Conservation (phyloP, 2,888 invertebrate genomes). For the Drosophila multiciliata region DNA sequence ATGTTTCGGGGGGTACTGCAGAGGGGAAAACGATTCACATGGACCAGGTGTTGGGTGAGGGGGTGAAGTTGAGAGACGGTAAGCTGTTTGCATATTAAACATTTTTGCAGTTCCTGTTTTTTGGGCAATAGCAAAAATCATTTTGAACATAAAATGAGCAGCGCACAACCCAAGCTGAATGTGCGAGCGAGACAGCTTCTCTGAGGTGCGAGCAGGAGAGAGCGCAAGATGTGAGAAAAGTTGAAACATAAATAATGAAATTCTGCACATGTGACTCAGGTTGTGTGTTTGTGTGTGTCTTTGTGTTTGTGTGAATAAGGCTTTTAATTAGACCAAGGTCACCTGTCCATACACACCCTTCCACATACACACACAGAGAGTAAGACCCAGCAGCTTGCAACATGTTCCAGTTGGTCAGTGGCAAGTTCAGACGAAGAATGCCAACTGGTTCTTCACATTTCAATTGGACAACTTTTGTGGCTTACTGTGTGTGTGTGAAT, state of each 20-base stretch:
- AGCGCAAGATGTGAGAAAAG: conserved; percentile 26
- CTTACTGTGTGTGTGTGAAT: conserved; percentile 26
- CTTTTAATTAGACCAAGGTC: conserved; percentile 76
- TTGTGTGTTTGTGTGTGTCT: conserved; percentile 19
- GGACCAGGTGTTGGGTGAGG: background rate
- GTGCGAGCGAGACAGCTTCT: conserved; percentile 6
- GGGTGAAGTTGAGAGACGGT: conserved; percentile 18
- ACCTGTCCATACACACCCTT: conserved; percentile 31
- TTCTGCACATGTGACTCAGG: conserved; percentile 10
- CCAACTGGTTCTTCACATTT: conserved; percentile 24
- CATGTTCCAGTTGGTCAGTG: conserved; percentile 37
- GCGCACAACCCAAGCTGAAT: conserved; percentile 27
- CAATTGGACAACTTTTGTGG: conserved; percentile 47
- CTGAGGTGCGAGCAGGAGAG: background rate
- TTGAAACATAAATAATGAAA: conserved; percentile 67
- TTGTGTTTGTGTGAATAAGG: conserved; percentile 38
- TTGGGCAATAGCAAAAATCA: conserved; percentile 52
- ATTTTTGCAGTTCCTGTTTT: conserved; percentile 35
- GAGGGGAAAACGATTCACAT: background rate
- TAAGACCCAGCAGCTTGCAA: conserved; percentile 38
- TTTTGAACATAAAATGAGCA: conserved; percentile 68
- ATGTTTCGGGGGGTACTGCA: conserved; percentile 45
- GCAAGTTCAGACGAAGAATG: conserved; percentile 7
- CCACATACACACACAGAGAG: conserved; percentile 9
- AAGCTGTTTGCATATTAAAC: conserved; percentile 73